Percentiles rank a stretch among this genome's conserved stretches.
phyloP scores from a whole-genome alignment of 2,888 invertebrate genomes.

The Agelastica alni region DNA sequence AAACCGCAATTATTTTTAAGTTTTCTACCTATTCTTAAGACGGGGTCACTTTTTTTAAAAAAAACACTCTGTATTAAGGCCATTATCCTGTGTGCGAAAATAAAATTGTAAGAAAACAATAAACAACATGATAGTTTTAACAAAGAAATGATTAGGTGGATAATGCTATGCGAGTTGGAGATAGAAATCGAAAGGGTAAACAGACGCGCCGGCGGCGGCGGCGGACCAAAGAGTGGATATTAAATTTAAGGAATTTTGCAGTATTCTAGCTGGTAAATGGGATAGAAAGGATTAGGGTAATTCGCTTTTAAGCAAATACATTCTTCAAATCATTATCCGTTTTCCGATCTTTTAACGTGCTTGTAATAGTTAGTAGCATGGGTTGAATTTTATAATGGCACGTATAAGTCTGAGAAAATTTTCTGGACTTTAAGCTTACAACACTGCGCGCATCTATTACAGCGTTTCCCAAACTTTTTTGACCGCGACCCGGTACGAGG shows the following conservation, averaged over 20 bases:
- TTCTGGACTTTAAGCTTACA: too few relatives aligned
- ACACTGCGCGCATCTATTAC: too few relatives aligned
- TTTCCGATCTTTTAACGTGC: slow-evolving; percentile 3
- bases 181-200: slow-evolving; percentile 3
- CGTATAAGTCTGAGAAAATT: neutral
- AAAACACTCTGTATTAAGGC: too few relatives aligned
- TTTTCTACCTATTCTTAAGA: too few relatives aligned
- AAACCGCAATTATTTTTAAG: too few relatives aligned
- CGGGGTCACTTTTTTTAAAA: too few relatives aligned
- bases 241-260: slow-evolving; percentile 31
- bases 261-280: slow-evolving; percentile 19
- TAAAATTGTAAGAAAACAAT: too few relatives aligned
- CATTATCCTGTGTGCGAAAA: too few relatives aligned
- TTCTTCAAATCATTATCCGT: slow-evolving; percentile 11
- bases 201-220: neutral
- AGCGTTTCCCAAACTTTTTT: too few relatives aligned
- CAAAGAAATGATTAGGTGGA: neutral
- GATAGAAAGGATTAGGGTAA: slow-evolving; percentile 23
- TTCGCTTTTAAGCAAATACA: slow-evolving; percentile 9
- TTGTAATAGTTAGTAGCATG: slow-evolving; percentile 1
- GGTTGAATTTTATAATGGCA: neutral
- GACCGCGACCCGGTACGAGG: too few relatives aligned
- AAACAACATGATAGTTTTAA: too few relatives aligned
- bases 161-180: neutral
- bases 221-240: slow-evolving; percentile 27